phyloP scores from a whole-genome alignment of 2,113 vertebrate species.

The Stegostoma tigrinum region DNA sequence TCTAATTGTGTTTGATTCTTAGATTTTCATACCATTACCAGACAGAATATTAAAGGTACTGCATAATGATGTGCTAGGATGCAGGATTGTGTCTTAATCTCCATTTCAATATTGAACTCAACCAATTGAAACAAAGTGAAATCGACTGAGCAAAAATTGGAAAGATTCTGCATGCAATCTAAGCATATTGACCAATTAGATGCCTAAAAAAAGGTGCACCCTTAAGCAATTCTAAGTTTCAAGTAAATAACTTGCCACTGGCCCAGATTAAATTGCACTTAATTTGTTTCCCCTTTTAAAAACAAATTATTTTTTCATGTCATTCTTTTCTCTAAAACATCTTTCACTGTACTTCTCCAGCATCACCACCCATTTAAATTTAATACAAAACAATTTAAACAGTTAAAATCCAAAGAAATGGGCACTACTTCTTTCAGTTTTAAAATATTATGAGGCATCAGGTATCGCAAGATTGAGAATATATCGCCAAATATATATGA shows the following conservation, averaged over 20 bases:
- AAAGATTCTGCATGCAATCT: not conserved
- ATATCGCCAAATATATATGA: no score
- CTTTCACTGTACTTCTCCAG: not conserved
- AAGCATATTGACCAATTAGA: not conserved
- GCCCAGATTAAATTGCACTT: not conserved
- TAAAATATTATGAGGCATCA: not conserved
- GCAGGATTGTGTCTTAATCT: not conserved
- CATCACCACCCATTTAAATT: not conserved
- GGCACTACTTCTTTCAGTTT: not conserved
- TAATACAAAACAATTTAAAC: not conserved
- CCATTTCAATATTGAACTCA: not conserved
- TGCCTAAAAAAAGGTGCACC: not conserved
- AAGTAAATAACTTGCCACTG: not conserved
- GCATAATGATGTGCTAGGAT: not conserved
- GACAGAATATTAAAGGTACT: not conserved
- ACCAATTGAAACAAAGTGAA: not conserved
- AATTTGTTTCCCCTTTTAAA: not conserved
- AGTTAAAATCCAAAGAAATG: not conserved
- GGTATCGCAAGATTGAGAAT: not conserved
- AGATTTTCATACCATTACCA: not conserved
- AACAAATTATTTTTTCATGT: not conserved
- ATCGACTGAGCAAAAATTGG: not conserved
- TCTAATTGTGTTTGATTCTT: not conserved
- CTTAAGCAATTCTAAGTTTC: no score
- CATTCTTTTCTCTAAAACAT: not conserved